Percentiles rank a stretch among this genome's conserved stretches.
These are phyloP conservation scores for Sminthurides aquaticus DNA, from an alignment of 2,888 invertebrate genomes.

Conservation along the genomic window DNA sequence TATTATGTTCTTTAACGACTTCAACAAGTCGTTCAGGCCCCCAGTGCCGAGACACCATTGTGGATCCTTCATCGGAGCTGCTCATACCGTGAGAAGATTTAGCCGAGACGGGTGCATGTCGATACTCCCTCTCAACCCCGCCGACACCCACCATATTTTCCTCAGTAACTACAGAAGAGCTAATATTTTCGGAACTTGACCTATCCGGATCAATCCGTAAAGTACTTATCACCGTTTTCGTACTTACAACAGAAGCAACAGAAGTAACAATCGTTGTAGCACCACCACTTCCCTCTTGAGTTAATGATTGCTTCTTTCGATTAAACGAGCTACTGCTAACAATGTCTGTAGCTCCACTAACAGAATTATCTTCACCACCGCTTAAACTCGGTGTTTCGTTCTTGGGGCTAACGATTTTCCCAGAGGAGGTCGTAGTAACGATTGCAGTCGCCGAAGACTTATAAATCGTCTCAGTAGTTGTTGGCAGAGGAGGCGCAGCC, in stretches of 20 bases:
- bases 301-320: background rate
- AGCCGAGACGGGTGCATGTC: conserved; percentile 16
- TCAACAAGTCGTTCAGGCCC: conserved; percentile 70
- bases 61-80: conserved; percentile 45
- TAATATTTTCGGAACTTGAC: background rate
- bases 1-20: conserved; percentile 62
- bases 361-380: background rate
- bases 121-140: conserved; percentile 7
- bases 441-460: conserved; percentile 10
- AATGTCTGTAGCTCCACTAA: background rate
- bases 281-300: background rate
- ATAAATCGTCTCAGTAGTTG: background rate
- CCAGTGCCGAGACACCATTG: conserved; percentile 66
- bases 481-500: background rate
- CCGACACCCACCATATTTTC: conserved; percentile 12
- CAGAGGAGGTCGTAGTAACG: background rate
- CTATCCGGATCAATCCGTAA: conserved; percentile 17
- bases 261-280: background rate
- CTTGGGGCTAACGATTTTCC: background rate
- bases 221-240: conserved; percentile 2
- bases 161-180: background rate
- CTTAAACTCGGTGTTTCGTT: background rate
- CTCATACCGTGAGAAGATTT: conserved; percentile 17
- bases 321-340: background rate
- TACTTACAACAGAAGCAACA: background rate